phyloP scores from a whole-genome alignment of 2,113 vertebrate genomes.

The Brachypodius melanocephalos region DNA sequence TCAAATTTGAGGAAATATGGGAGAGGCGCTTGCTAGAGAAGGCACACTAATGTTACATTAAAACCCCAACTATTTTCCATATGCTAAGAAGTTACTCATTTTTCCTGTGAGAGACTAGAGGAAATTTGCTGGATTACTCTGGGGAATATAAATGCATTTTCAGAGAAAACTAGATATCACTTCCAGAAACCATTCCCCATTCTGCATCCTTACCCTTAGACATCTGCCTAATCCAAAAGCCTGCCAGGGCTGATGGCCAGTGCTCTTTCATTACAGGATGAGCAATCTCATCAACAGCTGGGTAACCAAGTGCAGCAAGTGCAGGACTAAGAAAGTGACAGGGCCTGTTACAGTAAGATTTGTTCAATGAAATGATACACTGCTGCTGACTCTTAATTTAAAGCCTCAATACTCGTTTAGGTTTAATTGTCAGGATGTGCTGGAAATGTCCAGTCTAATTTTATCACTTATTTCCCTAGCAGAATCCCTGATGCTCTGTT shows the following conservation, averaged over 20 bases:
- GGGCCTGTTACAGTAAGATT: neutral
- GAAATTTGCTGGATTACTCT: neutral
- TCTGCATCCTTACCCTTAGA: neutral
- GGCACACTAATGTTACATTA: neutral
- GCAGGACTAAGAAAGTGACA: neutral
- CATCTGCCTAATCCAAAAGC: neutral
- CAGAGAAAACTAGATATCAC: neutral
- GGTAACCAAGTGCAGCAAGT: neutral
- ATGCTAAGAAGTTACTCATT: neutral
- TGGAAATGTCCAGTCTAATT: neutral
- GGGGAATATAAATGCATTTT: neutral
- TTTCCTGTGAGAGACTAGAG: neutral
- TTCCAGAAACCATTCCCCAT: neutral
- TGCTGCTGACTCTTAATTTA: neutral
- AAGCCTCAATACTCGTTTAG: neutral
- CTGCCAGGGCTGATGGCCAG: neutral
- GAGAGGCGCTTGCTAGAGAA: neutral
- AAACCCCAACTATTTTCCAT: neutral
- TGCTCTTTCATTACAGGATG: neutral
- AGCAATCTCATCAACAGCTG: neutral
- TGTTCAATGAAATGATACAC: neutral
- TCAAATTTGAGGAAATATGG: neutral
- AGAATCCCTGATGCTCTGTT: neutral
- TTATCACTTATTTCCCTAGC: neutral
- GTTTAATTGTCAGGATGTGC: neutral